Evolutionary conservation across 2,888 invertebrate genomes (phyloP), one percentile per base, ranked within the genome.

Genomic region (Hemicrepidius hirtus): DNA sequence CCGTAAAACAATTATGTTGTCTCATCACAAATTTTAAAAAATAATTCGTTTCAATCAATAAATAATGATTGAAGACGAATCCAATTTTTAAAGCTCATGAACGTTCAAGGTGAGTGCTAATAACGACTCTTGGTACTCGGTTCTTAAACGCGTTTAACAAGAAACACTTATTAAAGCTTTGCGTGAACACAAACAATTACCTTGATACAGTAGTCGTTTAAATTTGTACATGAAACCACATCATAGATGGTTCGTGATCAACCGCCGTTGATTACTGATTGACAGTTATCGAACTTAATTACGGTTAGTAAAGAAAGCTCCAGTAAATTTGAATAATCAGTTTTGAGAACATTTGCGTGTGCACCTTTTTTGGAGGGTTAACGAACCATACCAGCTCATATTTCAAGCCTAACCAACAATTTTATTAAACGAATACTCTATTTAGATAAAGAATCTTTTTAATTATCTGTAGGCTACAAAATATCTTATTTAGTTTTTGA

Each of bases 181-280:
- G 71, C 71, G 71, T 71, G 71, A 71, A 71, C 60, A 62, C n/a
- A 62, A 62, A 67, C 67, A 67, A 71, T 71, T 71, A 71, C 44
- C 44, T 60, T 55, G 60, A 32, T 67, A 62, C 65, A 71, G 71
- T 59, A 71, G 71, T 71, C 62, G 60, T 40, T 62, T 49, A 21
- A 9, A 6, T 12, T 0, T 44, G 18, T 18, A 44, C 32, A 32
- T 32, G 32, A 53, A 68, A 40, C 40, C 40, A 35, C 59, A 18
- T 57, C 13, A 40, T 28, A 41, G 53, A 55, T 21, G 44, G 60
- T 71, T 66, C 71, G 71, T 71, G 71, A 71, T 66, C 66, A 66
- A 44, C 59, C 41, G 21, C 64, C 37, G 66, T 71, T 53, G 66
- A 66, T 66, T 60, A 67, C 59, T 67, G 71, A 71, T 71, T 71